Base-by-base conservation (phyloP, 2,888 invertebrate species). In the Busseola fusca region DNA sequence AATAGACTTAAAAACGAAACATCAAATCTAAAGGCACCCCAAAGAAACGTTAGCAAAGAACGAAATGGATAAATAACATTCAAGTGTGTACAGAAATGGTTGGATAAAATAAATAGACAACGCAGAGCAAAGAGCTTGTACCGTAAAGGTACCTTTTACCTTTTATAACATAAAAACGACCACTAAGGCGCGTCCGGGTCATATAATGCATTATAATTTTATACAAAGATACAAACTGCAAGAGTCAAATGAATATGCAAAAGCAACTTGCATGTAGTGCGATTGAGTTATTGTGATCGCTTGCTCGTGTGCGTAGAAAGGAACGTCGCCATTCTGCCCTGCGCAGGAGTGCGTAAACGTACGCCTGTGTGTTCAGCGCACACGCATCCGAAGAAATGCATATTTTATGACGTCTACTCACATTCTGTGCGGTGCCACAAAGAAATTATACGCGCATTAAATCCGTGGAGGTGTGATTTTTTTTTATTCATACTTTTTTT, bases 361-460 rank as follows among this genome's bases (percentile, higher is more conserved):
- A 45, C 69, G 59, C 30, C 59, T 77, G 84, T 85, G 84, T 82
- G 85, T 80, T 83, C 54, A 86, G 89, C 92, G 90, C 91, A 88
- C 89, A 90, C 89, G 93, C 92, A 91, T 57, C 90, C 90, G 91
- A 93, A 95, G 95, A 95, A 95, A 95, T 95, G 95, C 95, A 95
- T 95, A 95, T 94, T 95, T 95, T 95, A 95, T 95, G 95, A 95
- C 94, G 95, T 94, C 94, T 94, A 93, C 90, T 91, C 93, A 93
- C 94, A 94, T 95, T 94, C 93, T 93, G 92, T 93, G 95, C 95
- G 95, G 95, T 95, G 94, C 95, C 95, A 95, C 95, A 95, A 95
- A 95, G 95, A 95, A 95, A 95, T 95, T 95, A 95, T 95, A 95
- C 95, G 95, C 94, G 90, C 93, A 94, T 95, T 95, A 95, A 95